A percentile compares a stretch with the other conserved stretches of the same genome.
Conservation (phyloP, 2,888 invertebrate species). For the Zelleria hepariella region DNA sequence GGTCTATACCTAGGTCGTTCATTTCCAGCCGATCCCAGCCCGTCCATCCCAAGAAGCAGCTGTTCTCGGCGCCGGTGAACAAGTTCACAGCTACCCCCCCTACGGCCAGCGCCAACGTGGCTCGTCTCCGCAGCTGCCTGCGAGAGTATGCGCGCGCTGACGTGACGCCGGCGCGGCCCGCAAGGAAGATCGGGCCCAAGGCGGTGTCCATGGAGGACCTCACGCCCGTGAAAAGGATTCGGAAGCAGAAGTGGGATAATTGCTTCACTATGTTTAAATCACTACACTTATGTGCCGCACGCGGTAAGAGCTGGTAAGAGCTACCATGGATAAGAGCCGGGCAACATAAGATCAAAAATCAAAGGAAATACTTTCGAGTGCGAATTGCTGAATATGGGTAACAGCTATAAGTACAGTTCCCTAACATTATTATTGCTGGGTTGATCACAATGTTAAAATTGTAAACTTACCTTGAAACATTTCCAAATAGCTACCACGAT, state of each 20-base stretch:
- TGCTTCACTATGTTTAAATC: background rate
- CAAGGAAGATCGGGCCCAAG: constrained; percentile 35
- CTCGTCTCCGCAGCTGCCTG: constrained; percentile 45
- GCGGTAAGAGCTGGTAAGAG: too few relatives aligned
- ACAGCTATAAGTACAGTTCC: too few relatives aligned
- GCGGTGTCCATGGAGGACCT: constrained; percentile 61
- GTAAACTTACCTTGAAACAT: too few relatives aligned
- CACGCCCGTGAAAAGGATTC: constrained; percentile 46
- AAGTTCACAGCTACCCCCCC: constrained; percentile 42
- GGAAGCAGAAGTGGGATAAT: constrained; percentile 18
- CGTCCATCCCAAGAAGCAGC: constrained; percentile 50
- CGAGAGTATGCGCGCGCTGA: constrained; percentile 30
- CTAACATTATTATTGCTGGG: too few relatives aligned
- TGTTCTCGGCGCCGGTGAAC: constrained; percentile 41
- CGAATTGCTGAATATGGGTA: too few relatives aligned
- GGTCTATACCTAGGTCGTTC: too few relatives aligned
- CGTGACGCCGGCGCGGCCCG: constrained; percentile 22
- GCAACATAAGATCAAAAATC: too few relatives aligned
- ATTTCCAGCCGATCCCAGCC: constrained; percentile 40
- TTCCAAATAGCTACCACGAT: background rate
- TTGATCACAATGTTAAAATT: too few relatives aligned
- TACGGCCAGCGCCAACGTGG: constrained; percentile 35
- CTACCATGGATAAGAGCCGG: too few relatives aligned
- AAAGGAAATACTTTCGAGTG: too few relatives aligned
- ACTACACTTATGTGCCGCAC: too few relatives aligned